Conservation (phyloP, 2,797 vertebrate species). For the Nyctibius grandis region DNA sequence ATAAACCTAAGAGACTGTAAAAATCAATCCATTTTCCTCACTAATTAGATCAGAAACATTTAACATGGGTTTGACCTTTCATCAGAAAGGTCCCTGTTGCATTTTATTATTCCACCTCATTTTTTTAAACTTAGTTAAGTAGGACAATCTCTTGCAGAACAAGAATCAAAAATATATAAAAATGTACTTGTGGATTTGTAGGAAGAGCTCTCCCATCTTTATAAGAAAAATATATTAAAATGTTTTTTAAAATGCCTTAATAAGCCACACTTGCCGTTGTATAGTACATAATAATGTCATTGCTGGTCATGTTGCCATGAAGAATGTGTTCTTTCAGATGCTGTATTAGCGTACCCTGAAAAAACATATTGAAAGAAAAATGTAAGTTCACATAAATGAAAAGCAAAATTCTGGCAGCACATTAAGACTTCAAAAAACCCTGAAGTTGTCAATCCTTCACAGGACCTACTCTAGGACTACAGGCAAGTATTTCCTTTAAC, state of each 20-base stretch:
- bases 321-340: conserved; percentile 95
- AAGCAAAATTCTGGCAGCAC: not conserved
- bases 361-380: not conserved
- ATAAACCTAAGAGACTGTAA: not conserved
- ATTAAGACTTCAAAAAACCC: not conserved
- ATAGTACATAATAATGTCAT: conserved; percentile 91
- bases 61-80: not conserved
- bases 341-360: conserved; percentile 92
- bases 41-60: conserved; percentile 2
- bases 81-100: not conserved
- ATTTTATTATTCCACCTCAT: not conserved
- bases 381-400: not conserved
- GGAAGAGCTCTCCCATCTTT: not conserved
- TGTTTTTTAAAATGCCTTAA: not conserved
- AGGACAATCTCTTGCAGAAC: not conserved
- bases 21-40: conserved; percentile 10
- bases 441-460: not conserved
- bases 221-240: not conserved
- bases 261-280: conserved; percentile 82
- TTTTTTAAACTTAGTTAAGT: not conserved
- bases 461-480: not conserved
- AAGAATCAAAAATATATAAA: not conserved
- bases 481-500: not conserved
- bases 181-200: not conserved
- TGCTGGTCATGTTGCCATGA: conserved; percentile 87